A percentile compares a stretch with the other conserved stretches of the same genome.
phyloP scores from a whole-genome alignment of 2,113 vertebrate species.

The Atherinomorus stipes region DNA sequence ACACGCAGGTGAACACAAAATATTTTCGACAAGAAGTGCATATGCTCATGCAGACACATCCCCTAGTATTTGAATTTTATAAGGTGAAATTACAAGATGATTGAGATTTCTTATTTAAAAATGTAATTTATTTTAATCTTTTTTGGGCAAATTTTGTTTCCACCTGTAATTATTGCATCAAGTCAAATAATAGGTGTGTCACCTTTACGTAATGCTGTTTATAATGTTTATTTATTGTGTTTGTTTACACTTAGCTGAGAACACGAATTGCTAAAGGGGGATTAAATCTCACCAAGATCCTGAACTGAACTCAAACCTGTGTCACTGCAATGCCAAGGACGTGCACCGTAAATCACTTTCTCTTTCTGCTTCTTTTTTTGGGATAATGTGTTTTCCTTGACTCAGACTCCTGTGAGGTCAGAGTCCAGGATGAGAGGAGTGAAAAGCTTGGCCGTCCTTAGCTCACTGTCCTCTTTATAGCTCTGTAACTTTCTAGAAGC shows the following conservation, averaged over 20 bases:
- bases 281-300: background rate
- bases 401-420: background rate
- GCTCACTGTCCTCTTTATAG: conserved; percentile 42
- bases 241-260: no score
- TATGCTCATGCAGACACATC: background rate
- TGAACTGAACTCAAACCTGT: no score
- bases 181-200: background rate
- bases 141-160: background rate
- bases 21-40: background rate
- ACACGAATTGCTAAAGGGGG: background rate
- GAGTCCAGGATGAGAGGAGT: background rate
- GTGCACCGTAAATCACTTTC: background rate
- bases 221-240: background rate
- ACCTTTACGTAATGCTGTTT: background rate
- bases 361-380: conserved; percentile 7
- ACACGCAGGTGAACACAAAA: conserved; percentile 24
- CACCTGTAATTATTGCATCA: background rate
- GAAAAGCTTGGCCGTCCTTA: conserved; percentile 27
- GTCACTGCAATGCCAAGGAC: background rate
- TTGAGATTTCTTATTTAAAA: conserved; percentile 26
- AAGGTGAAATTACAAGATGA: conserved; percentile 40
- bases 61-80: background rate
- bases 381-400: conserved; percentile 18
- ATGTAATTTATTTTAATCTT: conserved; percentile 30
- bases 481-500: conserved; percentile 48